Base-by-base conservation (phyloP, 2,797 vertebrate genomes). In the Poliocrania exsul region DNA sequence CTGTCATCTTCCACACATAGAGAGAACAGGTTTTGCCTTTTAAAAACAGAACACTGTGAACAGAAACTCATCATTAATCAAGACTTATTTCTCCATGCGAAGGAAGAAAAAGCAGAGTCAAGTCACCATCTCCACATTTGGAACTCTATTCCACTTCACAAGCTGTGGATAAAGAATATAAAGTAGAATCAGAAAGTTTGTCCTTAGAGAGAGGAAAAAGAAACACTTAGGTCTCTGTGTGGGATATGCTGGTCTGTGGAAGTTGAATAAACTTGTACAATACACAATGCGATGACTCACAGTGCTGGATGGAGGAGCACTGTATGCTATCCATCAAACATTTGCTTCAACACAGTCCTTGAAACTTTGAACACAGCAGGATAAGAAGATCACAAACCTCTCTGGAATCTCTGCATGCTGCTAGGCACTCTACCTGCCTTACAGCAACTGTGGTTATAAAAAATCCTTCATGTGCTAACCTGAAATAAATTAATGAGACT, bases 241-340 rank as follows among this genome's bases (percentile, higher is more conserved):
- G 96, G 92, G 93, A 92, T 93, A 94, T 47, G 67, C 83, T 92
- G 82, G 87, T 93, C 91, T 87, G 88, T 92, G 73, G 77, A 96
- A 93, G 86, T 69, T 97, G 97, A 97, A 97, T 97, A 93, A 92
- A 96, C 83, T 77, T 53, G 72, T 82, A 93, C 88, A 88, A 91
- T 93, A 95, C 95, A 97, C 95, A 94, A 85, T 96, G 87, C 44
- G 70, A 96, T 97, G 97, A 97, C 94, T 97, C 97, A 96, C 88
- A 79, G 93, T 75, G 93, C 95, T 16, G 72, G 61, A 49, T 92
- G 88, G 92, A 92, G 94, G 82, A 97, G 81, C 90, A 33, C 79
- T 86, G 58, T 95, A 56, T 82, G 81, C 82, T 77, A 90, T 90
- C 96, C 93, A 91, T 97, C 97, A 98, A 92, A 93, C 90, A 88